A percentile compares a stretch with the other conserved stretches of the same genome.
Evolutionary conservation across 2,888 invertebrate species (phyloP).

Genomic region (Andricus quercusramuli): DNA sequence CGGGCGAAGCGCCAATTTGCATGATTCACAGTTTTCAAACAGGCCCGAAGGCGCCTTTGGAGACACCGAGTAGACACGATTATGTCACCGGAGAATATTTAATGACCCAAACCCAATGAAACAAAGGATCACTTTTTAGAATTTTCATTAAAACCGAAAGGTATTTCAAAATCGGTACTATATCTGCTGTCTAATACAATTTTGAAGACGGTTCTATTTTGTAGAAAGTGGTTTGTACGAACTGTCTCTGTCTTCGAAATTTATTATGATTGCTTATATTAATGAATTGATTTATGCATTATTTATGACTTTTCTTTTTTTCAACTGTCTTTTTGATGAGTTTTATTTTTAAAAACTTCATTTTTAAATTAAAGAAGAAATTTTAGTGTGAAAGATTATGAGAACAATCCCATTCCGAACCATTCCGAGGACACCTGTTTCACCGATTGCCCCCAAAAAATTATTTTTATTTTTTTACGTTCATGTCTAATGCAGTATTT

Average conservation of each 20-base stretch:
- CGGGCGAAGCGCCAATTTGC: conserved; percentile 38
- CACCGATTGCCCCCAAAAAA: too few relatives aligned
- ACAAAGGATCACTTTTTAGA: conserved; percentile 22
- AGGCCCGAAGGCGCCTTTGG: conserved; percentile 26
- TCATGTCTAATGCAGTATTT: too few relatives aligned
- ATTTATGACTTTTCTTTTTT: background rate
- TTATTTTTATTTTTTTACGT: too few relatives aligned
- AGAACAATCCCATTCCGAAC: too few relatives aligned
- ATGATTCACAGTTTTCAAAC: conserved; percentile 36
- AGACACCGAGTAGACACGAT: conserved; percentile 16
- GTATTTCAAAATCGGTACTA: background rate
- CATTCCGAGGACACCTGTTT: too few relatives aligned
- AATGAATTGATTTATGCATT: background rate
- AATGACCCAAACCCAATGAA: conserved; percentile 14
- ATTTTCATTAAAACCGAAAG: background rate
- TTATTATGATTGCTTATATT: conserved; percentile 7
- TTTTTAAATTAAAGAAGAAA: too few relatives aligned
- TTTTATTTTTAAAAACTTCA: too few relatives aligned
- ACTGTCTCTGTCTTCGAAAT: background rate
- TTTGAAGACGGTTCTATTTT: background rate
- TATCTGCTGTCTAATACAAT: background rate
- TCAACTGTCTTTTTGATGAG: too few relatives aligned
- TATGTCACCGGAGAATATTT: conserved; percentile 27
- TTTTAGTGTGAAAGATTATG: too few relatives aligned
- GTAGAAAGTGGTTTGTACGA: background rate